These are phyloP conservation scores for Bos indicus DNA, from an alignment of 2,113 vertebrate species.

Conservation along the genomic window DNA sequence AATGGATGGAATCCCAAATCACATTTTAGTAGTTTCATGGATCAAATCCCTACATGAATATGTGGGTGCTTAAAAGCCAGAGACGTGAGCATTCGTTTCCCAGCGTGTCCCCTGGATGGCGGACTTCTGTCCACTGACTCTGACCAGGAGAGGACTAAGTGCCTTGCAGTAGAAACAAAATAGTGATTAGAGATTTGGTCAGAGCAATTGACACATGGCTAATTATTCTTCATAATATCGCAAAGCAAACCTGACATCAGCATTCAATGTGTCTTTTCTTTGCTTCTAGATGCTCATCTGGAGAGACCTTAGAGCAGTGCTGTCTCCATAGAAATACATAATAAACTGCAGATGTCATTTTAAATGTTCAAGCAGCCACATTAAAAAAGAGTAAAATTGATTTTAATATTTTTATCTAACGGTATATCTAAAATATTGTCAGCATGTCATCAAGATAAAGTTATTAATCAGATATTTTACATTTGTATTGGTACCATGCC, in stretches of 20 bases:
- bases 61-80: background rate
- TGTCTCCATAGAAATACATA: background rate
- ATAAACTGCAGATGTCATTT: background rate
- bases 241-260: background rate
- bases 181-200: background rate
- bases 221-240: background rate
- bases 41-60: background rate
- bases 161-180: background rate
- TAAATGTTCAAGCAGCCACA: background rate
- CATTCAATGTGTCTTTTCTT: background rate
- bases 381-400: background rate
- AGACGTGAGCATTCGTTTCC: background rate
- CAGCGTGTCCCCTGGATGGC: background rate
- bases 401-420: background rate
- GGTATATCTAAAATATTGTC: background rate
- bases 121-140: background rate
- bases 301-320: background rate
- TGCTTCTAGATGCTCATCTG: background rate
- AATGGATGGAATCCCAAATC: background rate
- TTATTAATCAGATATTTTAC: background rate
- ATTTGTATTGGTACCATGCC: background rate
- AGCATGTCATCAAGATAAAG: background rate
- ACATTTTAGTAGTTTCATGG: background rate
- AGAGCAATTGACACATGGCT: background rate
- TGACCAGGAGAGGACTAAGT: background rate